Conservation (phyloP, 2,888 invertebrate genomes). For the Drosophila suboccidentalis region DNA sequence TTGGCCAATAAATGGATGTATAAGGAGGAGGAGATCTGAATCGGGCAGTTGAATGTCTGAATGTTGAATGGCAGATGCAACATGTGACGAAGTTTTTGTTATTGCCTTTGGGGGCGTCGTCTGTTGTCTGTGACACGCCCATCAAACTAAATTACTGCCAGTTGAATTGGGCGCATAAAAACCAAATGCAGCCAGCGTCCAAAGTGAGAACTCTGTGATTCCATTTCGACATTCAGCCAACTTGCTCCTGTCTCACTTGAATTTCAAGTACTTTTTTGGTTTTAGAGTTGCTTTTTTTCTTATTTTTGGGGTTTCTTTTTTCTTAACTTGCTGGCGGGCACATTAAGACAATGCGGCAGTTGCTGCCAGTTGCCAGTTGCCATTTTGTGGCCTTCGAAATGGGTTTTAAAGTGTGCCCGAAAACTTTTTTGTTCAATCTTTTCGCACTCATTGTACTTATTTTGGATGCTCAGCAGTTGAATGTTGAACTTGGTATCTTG, state of each 20-base stretch:
- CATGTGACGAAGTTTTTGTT: slow-evolving; percentile 66
- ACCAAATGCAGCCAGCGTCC: slow-evolving; percentile 54
- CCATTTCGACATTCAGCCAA: slow-evolving; percentile 19
- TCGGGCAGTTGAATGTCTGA: slow-evolving; percentile 3
- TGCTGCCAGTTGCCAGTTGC: slow-evolving; percentile 32
- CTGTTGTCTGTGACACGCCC: slow-evolving; percentile 70
- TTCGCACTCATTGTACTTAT: slow-evolving; percentile 48
- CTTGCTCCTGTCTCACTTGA: slow-evolving; percentile 58
- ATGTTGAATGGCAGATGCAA: slow-evolving; percentile 55
- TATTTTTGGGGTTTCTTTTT: slow-evolving; percentile 4
- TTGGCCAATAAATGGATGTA: slow-evolving; percentile 37
- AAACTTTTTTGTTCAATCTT: slow-evolving; percentile 34
- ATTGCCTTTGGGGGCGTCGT: slow-evolving; percentile 44
- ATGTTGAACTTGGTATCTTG: slow-evolving; percentile 12
- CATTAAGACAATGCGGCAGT: slow-evolving; percentile 59
- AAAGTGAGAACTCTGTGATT: slow-evolving; percentile 35
- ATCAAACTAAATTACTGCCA: slow-evolving; percentile 77
- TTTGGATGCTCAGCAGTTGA: slow-evolving; percentile 19
- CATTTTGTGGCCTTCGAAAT: slow-evolving; percentile 66
- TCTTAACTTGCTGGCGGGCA: slow-evolving; percentile 42
- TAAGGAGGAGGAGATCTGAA: slow-evolving; percentile 6
- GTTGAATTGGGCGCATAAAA: slow-evolving; percentile 47
- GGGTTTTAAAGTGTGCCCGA: slow-evolving; percentile 62
- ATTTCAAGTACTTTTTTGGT: slow-evolving; percentile 60
- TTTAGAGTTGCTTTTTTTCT: slow-evolving; percentile 6